phyloP scores from a whole-genome alignment of 2,888 invertebrate species.

The Urechis unicinctus region DNA sequence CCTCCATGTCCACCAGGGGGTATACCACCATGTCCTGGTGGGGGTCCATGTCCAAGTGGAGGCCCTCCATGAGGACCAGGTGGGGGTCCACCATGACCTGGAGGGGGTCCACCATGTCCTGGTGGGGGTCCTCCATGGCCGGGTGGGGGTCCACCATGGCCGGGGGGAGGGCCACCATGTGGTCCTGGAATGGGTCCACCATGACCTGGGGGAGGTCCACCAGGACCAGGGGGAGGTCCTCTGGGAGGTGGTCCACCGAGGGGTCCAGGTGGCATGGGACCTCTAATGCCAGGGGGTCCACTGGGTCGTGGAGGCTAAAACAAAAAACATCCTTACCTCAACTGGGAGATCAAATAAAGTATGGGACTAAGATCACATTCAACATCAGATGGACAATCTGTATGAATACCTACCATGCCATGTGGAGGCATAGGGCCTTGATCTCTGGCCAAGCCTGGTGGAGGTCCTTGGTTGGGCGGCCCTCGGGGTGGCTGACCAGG shows the following conservation, averaged over 20 bases:
- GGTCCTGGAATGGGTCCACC: slow-evolving; percentile 6
- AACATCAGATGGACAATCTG: too few species aligned
- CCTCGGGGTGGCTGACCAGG: slow-evolving; percentile 1
- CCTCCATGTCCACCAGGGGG: slow-evolving; percentile 15
- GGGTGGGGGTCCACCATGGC: slow-evolving; percentile 40
- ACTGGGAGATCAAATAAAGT: too few species aligned
- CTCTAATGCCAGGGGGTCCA: slow-evolving; percentile 10
- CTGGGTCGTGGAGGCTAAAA: slow-evolving; percentile 6
- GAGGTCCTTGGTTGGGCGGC: slow-evolving; percentile 3
- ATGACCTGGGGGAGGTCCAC: slow-evolving; percentile 9
- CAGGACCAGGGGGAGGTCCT: slow-evolving; percentile 54
- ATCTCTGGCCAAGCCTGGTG: neutral
- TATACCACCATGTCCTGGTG: slow-evolving; percentile 6
- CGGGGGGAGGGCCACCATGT: slow-evolving; percentile 51
- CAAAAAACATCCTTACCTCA: too few species aligned
- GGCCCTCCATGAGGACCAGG: neutral
- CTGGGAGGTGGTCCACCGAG: slow-evolving; percentile 31
- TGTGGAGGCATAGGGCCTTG: too few species aligned
- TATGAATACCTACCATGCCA: too few species aligned
- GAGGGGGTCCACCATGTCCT: neutral
- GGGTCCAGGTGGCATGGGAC: neutral
- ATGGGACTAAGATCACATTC: too few species aligned
- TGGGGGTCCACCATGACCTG: neutral
- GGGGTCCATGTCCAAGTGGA: slow-evolving; percentile 51
- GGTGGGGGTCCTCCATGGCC: slow-evolving; percentile 7